Evolutionary conservation across 2,888 invertebrate species (phyloP).

Genomic region (Xestia rhomboidea): DNA sequence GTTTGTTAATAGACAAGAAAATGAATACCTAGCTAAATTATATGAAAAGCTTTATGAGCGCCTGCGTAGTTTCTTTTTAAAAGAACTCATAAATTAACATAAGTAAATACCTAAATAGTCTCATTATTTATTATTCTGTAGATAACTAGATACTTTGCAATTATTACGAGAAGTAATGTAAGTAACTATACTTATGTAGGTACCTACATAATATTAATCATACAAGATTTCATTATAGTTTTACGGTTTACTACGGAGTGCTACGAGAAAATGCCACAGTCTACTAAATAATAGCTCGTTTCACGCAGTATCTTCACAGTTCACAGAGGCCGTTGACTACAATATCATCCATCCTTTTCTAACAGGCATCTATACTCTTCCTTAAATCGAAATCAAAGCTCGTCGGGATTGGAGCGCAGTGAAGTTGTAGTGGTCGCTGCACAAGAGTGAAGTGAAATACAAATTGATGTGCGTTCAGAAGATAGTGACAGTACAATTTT

Average conservation of each 20-base stretch:
- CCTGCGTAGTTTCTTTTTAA: background rate
- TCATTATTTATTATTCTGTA: background rate
- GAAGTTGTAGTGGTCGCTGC: slow-evolving; percentile 80
- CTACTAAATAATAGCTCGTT: slow-evolving; percentile 79
- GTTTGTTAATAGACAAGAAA: background rate
- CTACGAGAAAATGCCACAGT: slow-evolving; percentile 82
- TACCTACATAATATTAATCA: slow-evolving; percentile 33
- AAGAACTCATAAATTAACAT: slow-evolving; percentile 7
- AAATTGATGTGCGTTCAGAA: slow-evolving; percentile 80
- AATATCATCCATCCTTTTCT: slow-evolving; percentile 80
- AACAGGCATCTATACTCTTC: slow-evolving; percentile 86
- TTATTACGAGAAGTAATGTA: background rate
- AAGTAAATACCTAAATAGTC: background rate
- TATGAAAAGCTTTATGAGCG: background rate
- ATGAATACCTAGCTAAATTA: background rate
- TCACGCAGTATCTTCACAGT: slow-evolving; percentile 83
- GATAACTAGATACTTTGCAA: background rate
- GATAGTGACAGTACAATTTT: background rate
- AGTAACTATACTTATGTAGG: background rate
- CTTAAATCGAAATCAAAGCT: slow-evolving; percentile 91
- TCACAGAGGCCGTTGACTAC: slow-evolving; percentile 89
- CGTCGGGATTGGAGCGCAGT: slow-evolving; percentile 85
- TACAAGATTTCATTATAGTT: slow-evolving; percentile 57
- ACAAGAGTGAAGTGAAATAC: slow-evolving; percentile 79
- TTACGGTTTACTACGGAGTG: slow-evolving; percentile 70